Conservation (phyloP, 2,888 invertebrate species). For the Ennomos quercinarius region DNA sequence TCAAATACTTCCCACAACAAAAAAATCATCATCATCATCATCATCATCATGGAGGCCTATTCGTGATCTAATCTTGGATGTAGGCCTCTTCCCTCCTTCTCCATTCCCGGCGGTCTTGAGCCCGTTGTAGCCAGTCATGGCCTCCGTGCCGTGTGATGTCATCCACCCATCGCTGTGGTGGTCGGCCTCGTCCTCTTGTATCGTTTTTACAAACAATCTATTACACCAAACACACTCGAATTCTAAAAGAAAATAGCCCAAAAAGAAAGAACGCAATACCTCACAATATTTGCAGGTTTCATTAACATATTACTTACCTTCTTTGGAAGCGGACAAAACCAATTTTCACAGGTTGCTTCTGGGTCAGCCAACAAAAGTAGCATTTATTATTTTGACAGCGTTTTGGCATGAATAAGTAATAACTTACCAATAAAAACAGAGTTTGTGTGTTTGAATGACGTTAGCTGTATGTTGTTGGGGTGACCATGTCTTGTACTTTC, state of each 20-base stretch:
- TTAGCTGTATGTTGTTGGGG: slow-evolving; percentile 27
- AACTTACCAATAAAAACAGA: slow-evolving; percentile 37
- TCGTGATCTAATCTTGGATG: too few species aligned
- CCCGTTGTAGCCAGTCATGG: too few species aligned
- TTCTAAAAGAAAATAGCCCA: slow-evolving; percentile 11
- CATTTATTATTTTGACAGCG: slow-evolving; percentile 40
- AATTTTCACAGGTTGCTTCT: slow-evolving; percentile 30
- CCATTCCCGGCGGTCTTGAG: too few species aligned
- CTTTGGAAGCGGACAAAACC: slow-evolving; percentile 24
- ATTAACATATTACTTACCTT: slow-evolving; percentile 19
- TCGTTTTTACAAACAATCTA: slow-evolving; percentile 4
- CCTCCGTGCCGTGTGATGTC: too few species aligned
- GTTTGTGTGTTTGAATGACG: slow-evolving; percentile 32
- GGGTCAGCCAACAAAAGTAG: slow-evolving; percentile 36
- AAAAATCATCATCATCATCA: too few species aligned
- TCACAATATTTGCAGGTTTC: slow-evolving; percentile 7
- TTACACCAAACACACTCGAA: background rate
- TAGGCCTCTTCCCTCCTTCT: too few species aligned
- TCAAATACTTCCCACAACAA: too few species aligned
- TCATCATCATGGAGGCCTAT: too few species aligned
- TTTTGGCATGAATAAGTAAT: slow-evolving; percentile 39
- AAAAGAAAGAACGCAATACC: slow-evolving; percentile 11
- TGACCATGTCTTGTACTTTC: slow-evolving; percentile 2
- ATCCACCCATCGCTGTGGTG: too few species aligned
- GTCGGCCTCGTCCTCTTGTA: too few species aligned